Percentiles rank a stretch among this genome's conserved stretches.
Conservation (phyloP, 2,797 vertebrate genomes). For the Sebastes umbrosus region DNA sequence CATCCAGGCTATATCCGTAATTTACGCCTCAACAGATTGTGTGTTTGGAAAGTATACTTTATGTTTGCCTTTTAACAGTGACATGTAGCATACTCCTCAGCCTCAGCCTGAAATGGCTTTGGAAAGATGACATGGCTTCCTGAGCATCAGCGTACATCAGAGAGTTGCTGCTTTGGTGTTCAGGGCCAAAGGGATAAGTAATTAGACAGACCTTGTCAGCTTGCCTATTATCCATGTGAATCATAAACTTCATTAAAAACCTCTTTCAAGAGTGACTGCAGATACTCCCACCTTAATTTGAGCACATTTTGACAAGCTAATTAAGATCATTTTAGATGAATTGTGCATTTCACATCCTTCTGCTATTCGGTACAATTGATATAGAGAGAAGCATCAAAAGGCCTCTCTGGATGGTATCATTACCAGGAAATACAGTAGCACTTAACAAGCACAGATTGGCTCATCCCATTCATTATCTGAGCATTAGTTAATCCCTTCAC, state of each 20-base stretch:
- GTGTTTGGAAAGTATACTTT: constrained; percentile 27
- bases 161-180: constrained; percentile 39
- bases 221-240: constrained; percentile 53
- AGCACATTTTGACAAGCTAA: constrained; percentile 55
- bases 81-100: neutral
- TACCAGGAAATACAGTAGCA: constrained; percentile 37
- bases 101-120: constrained; percentile 22
- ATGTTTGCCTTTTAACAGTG: constrained; percentile 27
- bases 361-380: constrained; percentile 14
- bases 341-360: constrained; percentile 31
- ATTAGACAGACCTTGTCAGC: constrained; percentile 66
- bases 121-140: constrained; percentile 35
- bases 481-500: constrained; percentile 59
- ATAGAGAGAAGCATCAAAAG: constrained; percentile 21
- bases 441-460: constrained; percentile 31
- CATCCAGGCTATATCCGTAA: constrained; percentile 21
- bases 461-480: constrained; percentile 42
- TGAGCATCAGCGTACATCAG: constrained; percentile 24
- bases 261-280: constrained; percentile 54
- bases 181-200: constrained; percentile 52
- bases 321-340: constrained; percentile 49
- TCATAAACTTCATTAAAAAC: constrained; percentile 63
- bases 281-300: constrained; percentile 48
- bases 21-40: constrained; percentile 39
- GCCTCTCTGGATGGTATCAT: constrained; percentile 15